Conservation (phyloP, 2,113 vertebrate species). For the Hymenochirus boettgeri region DNA sequence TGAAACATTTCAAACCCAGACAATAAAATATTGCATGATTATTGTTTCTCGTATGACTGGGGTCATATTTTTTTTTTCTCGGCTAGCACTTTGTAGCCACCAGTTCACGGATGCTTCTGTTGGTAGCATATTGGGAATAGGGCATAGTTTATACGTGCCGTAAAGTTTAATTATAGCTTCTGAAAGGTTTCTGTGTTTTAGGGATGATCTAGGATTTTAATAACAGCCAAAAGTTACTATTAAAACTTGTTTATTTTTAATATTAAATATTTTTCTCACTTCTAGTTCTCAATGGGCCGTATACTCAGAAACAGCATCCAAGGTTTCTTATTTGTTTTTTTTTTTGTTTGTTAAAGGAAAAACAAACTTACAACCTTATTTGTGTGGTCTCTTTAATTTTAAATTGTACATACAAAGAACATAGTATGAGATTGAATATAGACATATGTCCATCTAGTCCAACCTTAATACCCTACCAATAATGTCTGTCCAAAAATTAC, state of each 20-base stretch:
- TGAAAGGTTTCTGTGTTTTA: constrained; percentile 1
- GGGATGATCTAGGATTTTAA: background rate
- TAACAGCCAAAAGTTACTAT: background rate
- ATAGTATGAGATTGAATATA: too few species aligned
- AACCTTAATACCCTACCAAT: too few species aligned
- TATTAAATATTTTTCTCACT: background rate
- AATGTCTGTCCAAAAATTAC: too few species aligned
- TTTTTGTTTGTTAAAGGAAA: too few species aligned
- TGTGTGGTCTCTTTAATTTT: too few species aligned
- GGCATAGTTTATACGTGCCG: background rate
- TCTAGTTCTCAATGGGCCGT: too few species aligned
- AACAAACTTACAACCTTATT: too few species aligned
- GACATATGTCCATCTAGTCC: too few species aligned
- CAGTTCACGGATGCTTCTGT: background rate
- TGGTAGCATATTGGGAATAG: background rate
- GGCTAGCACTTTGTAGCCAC: background rate
- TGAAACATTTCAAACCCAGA: constrained; percentile 74
- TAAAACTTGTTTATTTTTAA: constrained; percentile 6
- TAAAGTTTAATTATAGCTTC: constrained; percentile 21
- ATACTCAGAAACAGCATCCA: too few species aligned
- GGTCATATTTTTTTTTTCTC: constrained; percentile 52
- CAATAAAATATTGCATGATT: constrained; percentile 76
- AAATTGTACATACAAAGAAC: too few species aligned
- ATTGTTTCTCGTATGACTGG: constrained; percentile 72
- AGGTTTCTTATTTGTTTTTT: too few species aligned